Evolutionary conservation across 2,797 vertebrate species (phyloP).

Genomic region (Onychomys torridus): DNA sequence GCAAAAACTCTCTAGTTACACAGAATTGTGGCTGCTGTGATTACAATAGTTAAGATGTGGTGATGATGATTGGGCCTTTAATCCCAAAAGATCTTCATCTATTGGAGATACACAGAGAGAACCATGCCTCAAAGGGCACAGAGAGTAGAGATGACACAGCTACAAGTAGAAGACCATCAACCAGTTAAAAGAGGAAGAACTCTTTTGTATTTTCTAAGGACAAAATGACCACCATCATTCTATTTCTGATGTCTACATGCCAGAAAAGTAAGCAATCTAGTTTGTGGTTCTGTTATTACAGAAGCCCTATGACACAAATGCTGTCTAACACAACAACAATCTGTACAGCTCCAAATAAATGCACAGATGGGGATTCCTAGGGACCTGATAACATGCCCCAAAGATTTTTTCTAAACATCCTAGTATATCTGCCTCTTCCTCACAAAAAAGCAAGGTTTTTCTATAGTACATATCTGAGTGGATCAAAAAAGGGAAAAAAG

Average conservation of each 20-base stretch:
- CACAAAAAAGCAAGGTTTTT: neutral
- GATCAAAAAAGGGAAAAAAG: neutral
- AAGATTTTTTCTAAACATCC: neutral
- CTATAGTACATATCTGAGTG: neutral
- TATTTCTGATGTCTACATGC: neutral
- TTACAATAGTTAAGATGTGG: neutral
- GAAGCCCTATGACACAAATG: neutral
- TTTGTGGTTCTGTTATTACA: neutral
- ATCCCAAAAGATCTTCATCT: neutral
- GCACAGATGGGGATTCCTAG: neutral
- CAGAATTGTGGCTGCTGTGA: neutral
- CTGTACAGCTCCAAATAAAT: neutral
- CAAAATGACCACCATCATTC: no score
- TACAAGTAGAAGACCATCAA: no score
- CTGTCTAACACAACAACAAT: neutral
- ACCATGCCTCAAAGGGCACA: neutral
- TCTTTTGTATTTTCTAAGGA: neutral
- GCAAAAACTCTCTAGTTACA: no score
- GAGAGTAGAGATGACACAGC: neutral
- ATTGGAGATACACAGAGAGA: neutral
- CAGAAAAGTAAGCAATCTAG: neutral
- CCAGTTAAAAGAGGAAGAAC: neutral
- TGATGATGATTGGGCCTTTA: neutral
- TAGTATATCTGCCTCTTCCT: neutral
- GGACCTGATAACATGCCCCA: neutral